These are phyloP conservation scores for Beris chalybata DNA, from an alignment of 2,888 invertebrate species.

Conservation along the genomic window DNA sequence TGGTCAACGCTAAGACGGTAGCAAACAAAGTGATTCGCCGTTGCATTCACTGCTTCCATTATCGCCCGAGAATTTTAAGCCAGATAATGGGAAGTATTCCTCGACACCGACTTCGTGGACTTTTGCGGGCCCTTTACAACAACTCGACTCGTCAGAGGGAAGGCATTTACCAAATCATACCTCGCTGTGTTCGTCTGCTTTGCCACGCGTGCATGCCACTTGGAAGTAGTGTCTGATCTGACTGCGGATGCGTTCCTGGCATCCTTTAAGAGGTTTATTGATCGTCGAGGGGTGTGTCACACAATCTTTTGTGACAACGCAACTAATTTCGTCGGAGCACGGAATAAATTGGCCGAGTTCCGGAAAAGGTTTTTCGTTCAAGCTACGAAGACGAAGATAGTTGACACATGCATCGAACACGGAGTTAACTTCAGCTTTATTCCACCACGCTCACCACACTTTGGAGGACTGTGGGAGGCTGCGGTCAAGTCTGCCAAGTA, in stretches of 20 bases:
- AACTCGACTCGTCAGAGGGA: slow-evolving; percentile 12
- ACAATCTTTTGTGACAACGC: slow-evolving; percentile 37
- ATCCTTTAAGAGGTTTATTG: slow-evolving; percentile 35
- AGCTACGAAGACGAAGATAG: background rate
- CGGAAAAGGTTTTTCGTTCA: too few species aligned
- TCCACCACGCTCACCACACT: slow-evolving; percentile 38
- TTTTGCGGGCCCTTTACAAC: slow-evolving; percentile 36
- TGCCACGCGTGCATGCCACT: slow-evolving; percentile 36
- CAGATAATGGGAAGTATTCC: slow-evolving; percentile 35
- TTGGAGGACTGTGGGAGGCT: slow-evolving; percentile 37
- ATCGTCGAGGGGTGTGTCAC: slow-evolving; percentile 33
- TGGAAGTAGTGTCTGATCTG: slow-evolving; percentile 36
- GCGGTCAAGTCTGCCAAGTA: slow-evolving; percentile 34
- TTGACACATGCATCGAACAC: background rate
- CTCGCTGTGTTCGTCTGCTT: slow-evolving; percentile 34
- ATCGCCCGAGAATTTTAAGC: slow-evolving; percentile 28
- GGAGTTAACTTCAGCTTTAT: slow-evolving; percentile 34
- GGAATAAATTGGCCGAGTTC: background rate
- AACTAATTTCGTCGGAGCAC: slow-evolving; percentile 38
- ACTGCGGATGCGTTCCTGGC: slow-evolving; percentile 35
- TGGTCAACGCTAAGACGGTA: slow-evolving; percentile 17
- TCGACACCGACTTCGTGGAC: slow-evolving; percentile 32
- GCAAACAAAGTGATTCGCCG: background rate
- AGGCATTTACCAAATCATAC: background rate
- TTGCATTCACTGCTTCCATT: slow-evolving; percentile 30